Evolutionary conservation across 2,888 invertebrate species (phyloP).

Genomic region (Chironomus riparius): DNA sequence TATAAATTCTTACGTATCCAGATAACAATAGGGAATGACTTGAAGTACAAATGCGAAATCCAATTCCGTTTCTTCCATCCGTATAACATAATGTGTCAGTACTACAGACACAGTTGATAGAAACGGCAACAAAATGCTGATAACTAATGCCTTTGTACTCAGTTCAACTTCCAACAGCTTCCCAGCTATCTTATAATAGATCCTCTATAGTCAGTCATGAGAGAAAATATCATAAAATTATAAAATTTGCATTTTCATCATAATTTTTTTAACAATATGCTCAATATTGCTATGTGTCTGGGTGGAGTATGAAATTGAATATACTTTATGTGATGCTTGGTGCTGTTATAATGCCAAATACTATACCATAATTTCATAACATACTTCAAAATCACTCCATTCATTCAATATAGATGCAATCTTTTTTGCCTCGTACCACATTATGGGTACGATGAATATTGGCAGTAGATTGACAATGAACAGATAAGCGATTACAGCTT

Average conservation of each 20-base stretch:
- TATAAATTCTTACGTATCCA: constrained; percentile 43
- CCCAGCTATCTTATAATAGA: constrained; percentile 53
- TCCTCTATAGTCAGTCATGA: constrained; percentile 40
- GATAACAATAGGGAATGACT: constrained; percentile 58
- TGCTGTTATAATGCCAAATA: background rate
- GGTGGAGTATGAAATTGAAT: too few relatives aligned
- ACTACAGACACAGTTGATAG: constrained; percentile 55
- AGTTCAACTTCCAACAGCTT: constrained; percentile 49
- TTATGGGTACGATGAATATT: constrained; percentile 51
- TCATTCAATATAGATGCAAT: constrained; percentile 52
- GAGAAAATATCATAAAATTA: background rate
- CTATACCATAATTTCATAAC: background rate
- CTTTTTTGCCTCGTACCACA: constrained; percentile 60
- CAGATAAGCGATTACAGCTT: constrained; percentile 64
- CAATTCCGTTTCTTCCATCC: background rate
- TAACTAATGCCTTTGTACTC: constrained; percentile 49
- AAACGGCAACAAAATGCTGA: constrained; percentile 51
- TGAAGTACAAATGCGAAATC: constrained; percentile 32
- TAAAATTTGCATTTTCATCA: constrained; percentile 11
- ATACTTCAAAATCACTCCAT: constrained; percentile 60
- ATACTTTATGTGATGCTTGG: background rate
- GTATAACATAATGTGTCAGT: constrained; percentile 47
- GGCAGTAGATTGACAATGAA: constrained; percentile 65
- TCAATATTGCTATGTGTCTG: too few relatives aligned
- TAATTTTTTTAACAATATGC: background rate